phyloP scores from a whole-genome alignment of 2,797 vertebrate species.

The Antennarius maculatus region DNA sequence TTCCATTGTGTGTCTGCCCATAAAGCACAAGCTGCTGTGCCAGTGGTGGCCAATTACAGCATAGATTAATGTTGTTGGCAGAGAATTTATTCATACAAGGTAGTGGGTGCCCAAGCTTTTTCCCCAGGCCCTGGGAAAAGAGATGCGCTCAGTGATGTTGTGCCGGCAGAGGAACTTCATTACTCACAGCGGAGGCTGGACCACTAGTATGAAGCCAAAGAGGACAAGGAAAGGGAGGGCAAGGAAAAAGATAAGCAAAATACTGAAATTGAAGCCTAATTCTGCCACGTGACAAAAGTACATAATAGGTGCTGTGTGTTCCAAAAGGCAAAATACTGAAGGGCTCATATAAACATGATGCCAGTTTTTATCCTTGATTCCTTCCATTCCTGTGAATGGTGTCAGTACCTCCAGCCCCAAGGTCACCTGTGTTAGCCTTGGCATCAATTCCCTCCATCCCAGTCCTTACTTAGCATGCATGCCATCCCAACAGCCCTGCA shows the following conservation, averaged over 20 bases:
- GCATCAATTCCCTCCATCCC: constrained; percentile 39
- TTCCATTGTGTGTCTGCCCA: constrained; percentile 57
- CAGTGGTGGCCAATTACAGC: constrained; percentile 69
- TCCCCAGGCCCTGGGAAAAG: constrained; percentile 38
- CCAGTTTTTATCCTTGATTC: constrained; percentile 43
- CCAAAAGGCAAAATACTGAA: constrained; percentile 28
- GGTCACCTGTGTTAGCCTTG: constrained; percentile 66
- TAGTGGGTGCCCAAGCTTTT: constrained; percentile 62
- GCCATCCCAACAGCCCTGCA: constrained; percentile 36
- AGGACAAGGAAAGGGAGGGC: constrained; percentile 11
- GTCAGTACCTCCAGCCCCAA: constrained; percentile 46
- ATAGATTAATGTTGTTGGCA: constrained; percentile 76
- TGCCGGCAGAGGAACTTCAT: constrained; percentile 61
- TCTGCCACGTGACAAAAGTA: constrained; percentile 38
- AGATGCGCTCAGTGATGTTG: constrained; percentile 61
- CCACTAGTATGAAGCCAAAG: constrained; percentile 37
- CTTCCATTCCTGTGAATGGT: constrained; percentile 30
- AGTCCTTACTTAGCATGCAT: constrained; percentile 52
- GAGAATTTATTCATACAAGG: constrained; percentile 69
- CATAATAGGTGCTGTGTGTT: constrained; percentile 37
- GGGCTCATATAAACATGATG: constrained; percentile 54
- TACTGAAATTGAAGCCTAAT: constrained; percentile 15
- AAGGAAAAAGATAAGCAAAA: not conserved
- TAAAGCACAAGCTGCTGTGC: constrained; percentile 62
- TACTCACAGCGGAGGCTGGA: constrained; percentile 46